Base-by-base conservation (phyloP, 2,797 vertebrate genomes). In the Anabas testudineus region DNA sequence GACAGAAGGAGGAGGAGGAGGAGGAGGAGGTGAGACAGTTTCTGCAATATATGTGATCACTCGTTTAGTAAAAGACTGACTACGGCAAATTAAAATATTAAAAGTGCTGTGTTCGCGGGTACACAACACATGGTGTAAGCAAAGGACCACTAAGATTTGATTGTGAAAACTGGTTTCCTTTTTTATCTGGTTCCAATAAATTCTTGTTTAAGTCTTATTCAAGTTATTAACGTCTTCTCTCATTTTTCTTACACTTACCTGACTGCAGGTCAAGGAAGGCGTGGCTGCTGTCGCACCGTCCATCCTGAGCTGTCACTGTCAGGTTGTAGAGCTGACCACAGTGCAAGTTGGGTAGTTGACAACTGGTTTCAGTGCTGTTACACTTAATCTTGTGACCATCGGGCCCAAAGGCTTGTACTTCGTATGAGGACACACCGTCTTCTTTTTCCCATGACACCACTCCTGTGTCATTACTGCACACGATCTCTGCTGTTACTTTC, bases 311-410 rank as follows among this genome's bases (percentile, higher is more conserved):
- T 0, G 89, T 90, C 56, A 95, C 69, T 0, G 92, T 94, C 57
- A 95, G 48, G 80, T 93, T 93, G 81, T 95, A 95, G 12, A 57
- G 63, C 73, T 94, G 92, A 28, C 94, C 94, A 14, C 94, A 95
- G 8, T 90, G 84, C 89, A 95, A 73, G 71, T 18, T 52, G 39
- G 75, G 69, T 37, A 95, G 84, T 52, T 73, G 51, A 64, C 94
- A 95, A 42, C 73, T 87, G 54, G 41, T 74, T 72, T 24, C 2
- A 1, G 16, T 63, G 74, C 78, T 91, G 69, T 41, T 13, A 45
- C 94, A 95, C 26, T 78, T 45, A 7, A 41, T 34, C 26, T 7
- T 74, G 78, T 94, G 83, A 12, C 94, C 94, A 13, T 93, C 73
- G 0, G 84, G 80, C 28, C 91, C 91, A 0, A 70, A 58, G 21